Conservation (phyloP, 1,140 invertebrate species). For the Drosophila kurseongensis region DNA sequence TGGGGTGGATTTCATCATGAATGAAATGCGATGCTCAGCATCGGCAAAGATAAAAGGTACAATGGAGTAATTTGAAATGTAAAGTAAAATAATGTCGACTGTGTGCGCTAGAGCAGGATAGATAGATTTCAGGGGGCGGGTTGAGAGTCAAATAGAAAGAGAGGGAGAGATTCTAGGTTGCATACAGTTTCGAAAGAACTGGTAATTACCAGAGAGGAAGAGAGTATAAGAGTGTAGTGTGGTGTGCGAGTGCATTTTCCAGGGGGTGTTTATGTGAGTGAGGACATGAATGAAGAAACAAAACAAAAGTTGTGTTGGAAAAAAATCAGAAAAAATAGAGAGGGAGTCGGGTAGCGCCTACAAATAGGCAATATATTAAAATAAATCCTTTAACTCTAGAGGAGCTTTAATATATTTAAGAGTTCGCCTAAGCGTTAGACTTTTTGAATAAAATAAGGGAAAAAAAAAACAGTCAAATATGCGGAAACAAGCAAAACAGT, state of each 20-base stretch:
- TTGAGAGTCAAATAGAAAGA: neutral
- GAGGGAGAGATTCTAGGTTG: conserved; percentile 21
- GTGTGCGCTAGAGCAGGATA: conserved; percentile 31
- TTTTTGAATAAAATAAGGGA: no score
- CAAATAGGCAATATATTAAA: conserved; percentile 33
- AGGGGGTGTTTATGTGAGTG: conserved; percentile 7
- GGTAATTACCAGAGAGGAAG: conserved; percentile 23
- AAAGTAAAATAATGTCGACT: conserved; percentile 26
- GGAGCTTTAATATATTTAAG: no score
- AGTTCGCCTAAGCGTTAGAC: no score
- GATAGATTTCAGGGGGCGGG: conserved; percentile 10
- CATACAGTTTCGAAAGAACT: conserved; percentile 50
- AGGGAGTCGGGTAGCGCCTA: conserved; percentile 14
- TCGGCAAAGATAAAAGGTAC: conserved; percentile 27
- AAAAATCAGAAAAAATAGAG: conserved; percentile 4
- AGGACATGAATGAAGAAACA: conserved; percentile 68
- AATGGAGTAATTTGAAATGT: conserved; percentile 16
- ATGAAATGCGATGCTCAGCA: conserved; percentile 60
- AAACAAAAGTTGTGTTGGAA: conserved; percentile 10
- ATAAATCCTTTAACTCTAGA: neutral
- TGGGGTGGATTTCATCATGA: conserved; percentile 50
- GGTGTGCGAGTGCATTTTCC: conserved; percentile 1
- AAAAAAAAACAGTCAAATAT: neutral
- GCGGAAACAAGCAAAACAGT: no score
- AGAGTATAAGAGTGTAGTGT: neutral